These are phyloP conservation scores for Reticulitermes lucifugus DNA, from an alignment of 2,888 invertebrate species.

Conservation along the genomic window DNA sequence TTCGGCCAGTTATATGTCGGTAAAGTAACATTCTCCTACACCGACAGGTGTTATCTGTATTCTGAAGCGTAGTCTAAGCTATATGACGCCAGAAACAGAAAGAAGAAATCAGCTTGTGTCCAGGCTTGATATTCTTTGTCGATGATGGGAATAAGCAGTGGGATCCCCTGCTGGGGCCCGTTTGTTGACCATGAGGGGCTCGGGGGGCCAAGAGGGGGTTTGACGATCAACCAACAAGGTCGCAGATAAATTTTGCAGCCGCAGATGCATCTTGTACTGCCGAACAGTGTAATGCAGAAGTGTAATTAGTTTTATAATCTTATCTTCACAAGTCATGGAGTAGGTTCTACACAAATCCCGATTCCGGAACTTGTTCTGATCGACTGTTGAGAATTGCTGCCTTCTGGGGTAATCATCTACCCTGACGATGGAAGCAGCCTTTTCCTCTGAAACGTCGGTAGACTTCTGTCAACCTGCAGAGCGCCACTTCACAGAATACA, in stretches of 20 bases:
- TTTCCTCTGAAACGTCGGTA: too few species aligned
- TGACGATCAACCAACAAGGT: conserved; percentile 12
- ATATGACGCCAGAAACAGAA: not conserved
- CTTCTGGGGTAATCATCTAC: too few species aligned
- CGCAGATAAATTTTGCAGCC: conserved; percentile 10
- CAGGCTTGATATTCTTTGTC: conserved; percentile 14
- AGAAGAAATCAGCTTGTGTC: conserved; percentile 19
- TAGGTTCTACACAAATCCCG: too few species aligned
- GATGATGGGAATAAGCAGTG: conserved; percentile 15
- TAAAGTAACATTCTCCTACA: not conserved
- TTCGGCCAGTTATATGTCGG: not conserved
- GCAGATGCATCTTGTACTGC: not conserved
- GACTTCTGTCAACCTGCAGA: too few species aligned
- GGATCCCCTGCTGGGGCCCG: conserved; percentile 4
- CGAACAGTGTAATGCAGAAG: not conserved
- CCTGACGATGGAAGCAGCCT: too few species aligned
- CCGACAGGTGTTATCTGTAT: not conserved
- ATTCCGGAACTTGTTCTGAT: too few species aligned
- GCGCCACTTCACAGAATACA: too few species aligned
- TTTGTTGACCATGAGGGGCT: not conserved
- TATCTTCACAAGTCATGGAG: not conserved
- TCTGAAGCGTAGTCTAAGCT: not conserved
- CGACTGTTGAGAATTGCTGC: too few species aligned
- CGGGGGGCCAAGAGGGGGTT: not conserved
- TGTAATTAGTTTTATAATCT: not conserved